Conservation (phyloP, 2,888 invertebrate species). For the Caenorhabditis macrosperma region DNA sequence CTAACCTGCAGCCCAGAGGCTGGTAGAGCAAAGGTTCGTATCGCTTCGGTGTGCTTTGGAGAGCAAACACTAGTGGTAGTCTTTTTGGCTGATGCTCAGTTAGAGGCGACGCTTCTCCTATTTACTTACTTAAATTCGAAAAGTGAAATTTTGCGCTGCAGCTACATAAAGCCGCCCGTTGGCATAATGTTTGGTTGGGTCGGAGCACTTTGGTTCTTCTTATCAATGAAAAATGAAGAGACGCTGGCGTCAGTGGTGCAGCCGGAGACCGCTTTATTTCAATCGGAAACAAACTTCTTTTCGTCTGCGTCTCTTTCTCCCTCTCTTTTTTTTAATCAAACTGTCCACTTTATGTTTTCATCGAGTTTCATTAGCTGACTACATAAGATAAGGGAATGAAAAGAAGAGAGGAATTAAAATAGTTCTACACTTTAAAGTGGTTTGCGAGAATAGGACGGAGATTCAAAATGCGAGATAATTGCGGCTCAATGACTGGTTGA, state of each 20-base stretch:
- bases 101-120: background rate
- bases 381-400: constrained; percentile 14
- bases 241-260: constrained; percentile 18
- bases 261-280: background rate
- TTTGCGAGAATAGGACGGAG: background rate
- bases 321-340: background rate
- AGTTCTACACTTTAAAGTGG: background rate
- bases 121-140: constrained; percentile 53
- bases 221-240: constrained; percentile 44
- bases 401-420: constrained; percentile 6
- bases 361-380: constrained; percentile 46
- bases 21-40: constrained; percentile 54
- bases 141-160: constrained; percentile 38
- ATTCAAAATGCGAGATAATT: background rate
- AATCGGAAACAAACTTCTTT: background rate
- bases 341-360: constrained; percentile 30
- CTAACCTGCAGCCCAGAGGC: constrained; percentile 11
- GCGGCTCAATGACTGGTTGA: constrained; percentile 9
- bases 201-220: background rate
- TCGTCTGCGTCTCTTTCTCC: background rate
- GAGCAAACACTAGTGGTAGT: constrained; percentile 54
- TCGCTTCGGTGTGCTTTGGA: constrained; percentile 53
- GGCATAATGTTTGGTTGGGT: constrained; percentile 6
- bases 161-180: constrained; percentile 5
- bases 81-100: constrained; percentile 35